Evolutionary conservation across 2,888 invertebrate genomes (phyloP), one percentile per base, ranked within the genome.

Genomic region (Coelopa pilipes): DNA sequence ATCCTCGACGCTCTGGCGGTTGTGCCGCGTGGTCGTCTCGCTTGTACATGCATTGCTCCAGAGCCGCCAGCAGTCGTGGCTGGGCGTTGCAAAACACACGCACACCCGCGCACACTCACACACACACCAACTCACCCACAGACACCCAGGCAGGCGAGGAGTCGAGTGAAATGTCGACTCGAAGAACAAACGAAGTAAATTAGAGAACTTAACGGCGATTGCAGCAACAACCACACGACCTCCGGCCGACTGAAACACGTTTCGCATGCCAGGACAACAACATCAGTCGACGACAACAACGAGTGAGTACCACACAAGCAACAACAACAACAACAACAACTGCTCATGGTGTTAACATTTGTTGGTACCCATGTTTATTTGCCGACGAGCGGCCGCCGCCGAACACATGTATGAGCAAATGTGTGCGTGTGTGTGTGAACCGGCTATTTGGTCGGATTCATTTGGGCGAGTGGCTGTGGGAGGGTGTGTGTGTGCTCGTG

Each of bases 101-200:
- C 34, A 34, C 34, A 34, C 34, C 7, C 2, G 7, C 34, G 7
- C 34, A 34, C 34, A 34, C 34, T 34, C 7, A 34, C 34, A 34
- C 7, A 34, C 34, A 34, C 34, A 7, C 34, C 2, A 2, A 34
- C 34, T n/a, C n/a, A n/a, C n/a, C n/a, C n/a, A n/a, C n/a, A n/a
- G n/a, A 1, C 55, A 55, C 1, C 17, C 17, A 17, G 10, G 12
- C 17, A 17, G 19, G 11, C 55, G 19, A 17, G 17, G 19, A 59
- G 12, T 21, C 19, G 34, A 62, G 34, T 34, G 34, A 34, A 62
- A 62, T 62, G 62, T 62, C 62, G 62, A 62, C 62, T 15, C 1
- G 24, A 62, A 62, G 62, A 34, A 62, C 62, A 62, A 62, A 45
- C 62, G 45, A 62, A 62, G 62, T 62, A 62, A 62, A 62, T 62